Evolutionary conservation across 2,113 vertebrate species (phyloP).

Genomic region (Tenebrosternarchus preto): DNA sequence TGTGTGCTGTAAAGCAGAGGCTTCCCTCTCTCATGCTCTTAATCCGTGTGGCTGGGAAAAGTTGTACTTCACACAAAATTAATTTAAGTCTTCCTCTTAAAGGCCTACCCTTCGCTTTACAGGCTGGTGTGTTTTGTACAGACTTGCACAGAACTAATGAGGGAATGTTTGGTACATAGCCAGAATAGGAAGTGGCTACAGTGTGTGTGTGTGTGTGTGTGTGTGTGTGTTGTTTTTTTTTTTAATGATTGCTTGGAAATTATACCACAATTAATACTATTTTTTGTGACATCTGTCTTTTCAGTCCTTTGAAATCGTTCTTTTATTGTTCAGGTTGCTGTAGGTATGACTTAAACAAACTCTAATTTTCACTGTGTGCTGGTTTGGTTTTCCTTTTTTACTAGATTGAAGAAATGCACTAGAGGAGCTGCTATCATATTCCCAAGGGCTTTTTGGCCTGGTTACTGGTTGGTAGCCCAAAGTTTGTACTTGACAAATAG

Average conservation of each 20-base stretch:
- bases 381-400: neutral
- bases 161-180: neutral
- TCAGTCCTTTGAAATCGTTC: too few relatives aligned
- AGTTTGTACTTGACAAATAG: too few relatives aligned
- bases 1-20: neutral
- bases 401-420: neutral
- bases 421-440: neutral
- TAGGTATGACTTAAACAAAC: too few relatives aligned
- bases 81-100: slow-evolving; percentile 2
- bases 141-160: neutral
- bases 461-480: too few relatives aligned
- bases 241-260: too few relatives aligned
- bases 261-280: too few relatives aligned
- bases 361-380: neutral
- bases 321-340: too few relatives aligned
- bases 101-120: neutral
- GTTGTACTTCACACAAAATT: neutral
- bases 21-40: neutral
- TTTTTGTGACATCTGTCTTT: too few relatives aligned
- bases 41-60: neutral
- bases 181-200: neutral
- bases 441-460: neutral
- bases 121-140: neutral
- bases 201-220: too few relatives aligned
- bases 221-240: too few relatives aligned